These are phyloP conservation scores for Corydoras sp. DNA, from an alignment of 2,113 vertebrate genomes.

Conservation along the genomic window DNA sequence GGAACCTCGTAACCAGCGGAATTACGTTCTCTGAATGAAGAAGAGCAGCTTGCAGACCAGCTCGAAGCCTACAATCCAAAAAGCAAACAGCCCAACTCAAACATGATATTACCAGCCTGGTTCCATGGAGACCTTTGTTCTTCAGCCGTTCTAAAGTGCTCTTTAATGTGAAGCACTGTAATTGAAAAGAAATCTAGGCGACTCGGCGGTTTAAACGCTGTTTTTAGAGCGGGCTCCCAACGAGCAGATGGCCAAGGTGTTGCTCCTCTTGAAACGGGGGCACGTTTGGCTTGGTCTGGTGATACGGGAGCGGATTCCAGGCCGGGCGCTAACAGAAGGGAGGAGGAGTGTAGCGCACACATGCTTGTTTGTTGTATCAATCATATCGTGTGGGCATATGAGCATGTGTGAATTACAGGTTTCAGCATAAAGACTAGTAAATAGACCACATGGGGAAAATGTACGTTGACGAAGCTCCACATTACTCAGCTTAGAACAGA, in stretches of 20 bases:
- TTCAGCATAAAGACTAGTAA: no score
- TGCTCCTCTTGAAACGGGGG: conserved; percentile 27
- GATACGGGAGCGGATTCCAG: conserved; percentile 19
- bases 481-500: no score
- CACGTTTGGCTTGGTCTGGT: conserved; percentile 18
- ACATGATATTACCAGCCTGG: conserved; percentile 23
- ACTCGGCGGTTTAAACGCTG: neutral
- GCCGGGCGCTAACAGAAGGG: conserved; percentile 9
- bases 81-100: conserved; percentile 30
- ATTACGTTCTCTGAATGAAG: no score
- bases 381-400: conserved; percentile 9
- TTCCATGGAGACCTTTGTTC: conserved; percentile 31
- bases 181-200: conserved; percentile 32
- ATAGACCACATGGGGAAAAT: no score
- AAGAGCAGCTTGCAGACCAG: neutral
- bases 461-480: no score
- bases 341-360: conserved; percentile 8
- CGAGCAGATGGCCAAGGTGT: conserved; percentile 33
- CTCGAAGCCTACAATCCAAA: conserved; percentile 1
- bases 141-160: conserved; percentile 15
- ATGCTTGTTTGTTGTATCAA: conserved; percentile 23
- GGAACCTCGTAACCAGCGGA: no score
- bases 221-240: conserved; percentile 27
- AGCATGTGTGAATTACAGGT: conserved; percentile 16
- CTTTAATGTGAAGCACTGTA: conserved; percentile 39